phyloP scores from a whole-genome alignment of 1,140 invertebrate genomes.

The Gyrodactylus bullatarudis region DNA sequence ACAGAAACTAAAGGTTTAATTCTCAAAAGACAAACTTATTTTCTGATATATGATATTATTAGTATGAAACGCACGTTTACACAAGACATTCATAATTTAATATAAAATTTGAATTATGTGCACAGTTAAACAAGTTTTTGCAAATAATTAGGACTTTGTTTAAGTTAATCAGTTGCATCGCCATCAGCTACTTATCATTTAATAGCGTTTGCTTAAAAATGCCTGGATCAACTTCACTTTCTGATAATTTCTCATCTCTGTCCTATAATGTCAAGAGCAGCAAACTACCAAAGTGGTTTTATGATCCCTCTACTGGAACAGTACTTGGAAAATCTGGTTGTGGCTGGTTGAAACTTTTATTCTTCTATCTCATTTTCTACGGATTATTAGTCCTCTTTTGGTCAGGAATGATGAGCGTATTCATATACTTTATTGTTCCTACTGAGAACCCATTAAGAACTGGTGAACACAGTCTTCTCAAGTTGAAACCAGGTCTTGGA shows the following conservation, averaged over 20 bases:
- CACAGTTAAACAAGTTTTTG: neutral
- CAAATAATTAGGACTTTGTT: neutral
- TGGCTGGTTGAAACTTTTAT: neutral
- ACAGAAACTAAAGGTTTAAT: neutral
- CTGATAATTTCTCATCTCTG: neutral
- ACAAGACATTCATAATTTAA: too few relatives aligned
- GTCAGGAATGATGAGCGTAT: neutral
- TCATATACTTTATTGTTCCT: neutral
- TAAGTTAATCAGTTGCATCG: neutral
- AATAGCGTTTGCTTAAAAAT: neutral
- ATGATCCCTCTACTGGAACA: neutral
- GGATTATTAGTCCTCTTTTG: neutral
- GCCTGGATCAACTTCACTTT: neutral
- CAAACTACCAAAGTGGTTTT: neutral
- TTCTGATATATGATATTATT: too few relatives aligned
- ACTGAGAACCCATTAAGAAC: neutral
- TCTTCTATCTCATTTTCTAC: neutral
- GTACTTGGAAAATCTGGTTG: neutral
- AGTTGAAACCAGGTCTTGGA: constrained; percentile 2
- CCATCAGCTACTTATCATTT: neutral
- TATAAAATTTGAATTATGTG: neutral
- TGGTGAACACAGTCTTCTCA: constrained; percentile 2
- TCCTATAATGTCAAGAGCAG: neutral
- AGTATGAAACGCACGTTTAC: too few relatives aligned
- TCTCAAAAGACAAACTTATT: neutral